phyloP scores from a whole-genome alignment of 2,888 invertebrate species.

The Mythimna loreyi region DNA sequence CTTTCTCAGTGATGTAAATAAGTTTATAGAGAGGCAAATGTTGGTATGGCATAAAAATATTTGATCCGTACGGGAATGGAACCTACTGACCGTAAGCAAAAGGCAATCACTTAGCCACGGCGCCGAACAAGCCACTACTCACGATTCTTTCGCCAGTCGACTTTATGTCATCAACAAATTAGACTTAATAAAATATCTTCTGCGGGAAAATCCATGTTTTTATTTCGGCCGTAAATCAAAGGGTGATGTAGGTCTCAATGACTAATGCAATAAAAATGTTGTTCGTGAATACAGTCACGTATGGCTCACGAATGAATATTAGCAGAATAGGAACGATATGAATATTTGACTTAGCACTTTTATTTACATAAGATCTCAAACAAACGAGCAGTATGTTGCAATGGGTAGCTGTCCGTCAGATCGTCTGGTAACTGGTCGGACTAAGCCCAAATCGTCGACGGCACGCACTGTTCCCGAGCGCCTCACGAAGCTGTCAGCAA shows the following conservation, averaged over 20 bases:
- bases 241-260: slow-evolving; percentile 8
- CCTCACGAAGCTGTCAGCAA: too few relatives aligned
- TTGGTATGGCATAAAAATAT: background rate
- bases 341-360: too few relatives aligned
- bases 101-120: slow-evolving; percentile 14
- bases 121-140: background rate
- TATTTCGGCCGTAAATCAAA: slow-evolving; percentile 18
- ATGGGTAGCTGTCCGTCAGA: too few relatives aligned
- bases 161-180: slow-evolving; percentile 16
- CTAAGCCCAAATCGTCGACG: too few relatives aligned
- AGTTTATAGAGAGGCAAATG: too few relatives aligned
- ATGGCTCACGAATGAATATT: background rate
- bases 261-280: slow-evolving; percentile 21
- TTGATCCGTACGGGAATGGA: background rate
- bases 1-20: too few relatives aligned
- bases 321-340: too few relatives aligned
- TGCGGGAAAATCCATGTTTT: slow-evolving; percentile 16
- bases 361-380: too few relatives aligned
- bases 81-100: background rate
- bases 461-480: too few relatives aligned
- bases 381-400: too few relatives aligned
- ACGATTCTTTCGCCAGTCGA: background rate
- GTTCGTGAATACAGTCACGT: slow-evolving; percentile 18
- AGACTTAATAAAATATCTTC: slow-evolving; percentile 8
- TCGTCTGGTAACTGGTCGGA: too few relatives aligned